Base-by-base conservation (phyloP, 92 coral and sea anemone species). In the Porites divaricata region DNA sequence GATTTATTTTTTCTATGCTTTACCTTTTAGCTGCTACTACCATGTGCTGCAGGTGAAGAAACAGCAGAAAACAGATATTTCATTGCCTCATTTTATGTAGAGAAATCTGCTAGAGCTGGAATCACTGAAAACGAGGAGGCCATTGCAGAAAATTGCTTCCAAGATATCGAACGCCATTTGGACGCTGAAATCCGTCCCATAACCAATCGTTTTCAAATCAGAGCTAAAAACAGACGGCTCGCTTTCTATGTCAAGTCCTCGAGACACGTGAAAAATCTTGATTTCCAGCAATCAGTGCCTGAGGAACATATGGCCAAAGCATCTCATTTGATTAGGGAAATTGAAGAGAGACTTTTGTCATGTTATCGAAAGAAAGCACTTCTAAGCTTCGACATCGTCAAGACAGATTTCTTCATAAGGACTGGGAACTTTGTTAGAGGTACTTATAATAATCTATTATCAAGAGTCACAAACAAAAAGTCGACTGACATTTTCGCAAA, bases 41-140 rank as follows among this genome's bases (percentile, higher is more conserved):
- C 82, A 11, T 63, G 82, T 77, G 82, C 82, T 21, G 72, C 82
- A 1, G 82, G 82, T 5, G 82, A 77, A n/a, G 82, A 77, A 63
- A 77, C 82, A 41, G 82, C 82, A 77, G 82, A 77, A 45, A 77
- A 77, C 61, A 77, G 61, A 49, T 77, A 77, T 50, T 77, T 77
- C 82, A 2, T n/a, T 21, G 82, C 82, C 12, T 15, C 82, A 63
- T 77, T n/a, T 64, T 50, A 63, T 50, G 82, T 54, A 17, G 82
- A 64, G 45, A 77, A 77, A 62, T 48, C 82, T 63, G 82, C 82
- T 1, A 77, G 10, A 28, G 59, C 64, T 50, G 82, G 72, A 20
- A 63, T 77, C 5, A 77, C 61, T 8, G 62, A 63, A 22, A 59
- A 62, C 12, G 82, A 77, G 35, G 71, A 77, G 12, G 21, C 59